These are phyloP conservation scores for Girardinus metallicus DNA, from an alignment of 2,797 vertebrate species.

Conservation along the genomic window DNA sequence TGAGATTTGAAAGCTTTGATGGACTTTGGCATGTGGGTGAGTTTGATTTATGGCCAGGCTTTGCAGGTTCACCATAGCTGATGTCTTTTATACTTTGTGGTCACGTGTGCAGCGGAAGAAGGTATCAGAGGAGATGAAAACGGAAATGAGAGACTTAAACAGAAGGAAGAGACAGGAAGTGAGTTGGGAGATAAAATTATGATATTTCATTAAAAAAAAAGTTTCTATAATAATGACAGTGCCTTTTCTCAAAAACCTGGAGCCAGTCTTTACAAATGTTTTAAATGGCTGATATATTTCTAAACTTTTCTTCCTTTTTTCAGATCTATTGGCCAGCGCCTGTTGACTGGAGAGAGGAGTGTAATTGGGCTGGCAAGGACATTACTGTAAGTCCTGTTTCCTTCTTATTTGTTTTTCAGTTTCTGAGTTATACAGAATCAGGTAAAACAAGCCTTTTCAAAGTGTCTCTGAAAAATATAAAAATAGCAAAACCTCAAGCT, in stretches of 20 bases:
- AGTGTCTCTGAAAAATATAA: not conserved
- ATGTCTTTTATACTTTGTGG: conserved; percentile 4
- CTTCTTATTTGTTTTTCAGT: not conserved
- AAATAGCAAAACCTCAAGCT: not conserved
- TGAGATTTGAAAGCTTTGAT: conserved; percentile 34
- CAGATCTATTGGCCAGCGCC: conserved; percentile 97
- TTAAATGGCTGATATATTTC: not conserved
- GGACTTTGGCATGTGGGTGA: conserved; percentile 16
- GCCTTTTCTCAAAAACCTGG: not conserved
- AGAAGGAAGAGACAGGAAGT: not conserved
- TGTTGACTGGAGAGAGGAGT: conserved; percentile 97
- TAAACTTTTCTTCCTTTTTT: conserved; percentile 26
- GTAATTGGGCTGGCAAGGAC: conserved; percentile 98
- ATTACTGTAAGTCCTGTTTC: conserved; percentile 88
- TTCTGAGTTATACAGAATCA: not conserved
- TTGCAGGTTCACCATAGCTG: conserved; percentile 17
- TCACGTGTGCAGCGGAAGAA: conserved; percentile 3
- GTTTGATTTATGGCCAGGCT: conserved; percentile 49
- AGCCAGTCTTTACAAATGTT: not conserved
- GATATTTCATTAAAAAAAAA: not conserved
- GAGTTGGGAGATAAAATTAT: not conserved
- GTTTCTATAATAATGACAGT: not conserved
- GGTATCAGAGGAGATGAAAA: not conserved
- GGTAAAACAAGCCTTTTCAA: not conserved
- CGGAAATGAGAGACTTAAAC: not conserved